A percentile compares a stretch with the other conserved stretches of the same genome.
Conservation (phyloP, 2,797 vertebrate species). For the Gymnoscopelus microlampas region DNA sequence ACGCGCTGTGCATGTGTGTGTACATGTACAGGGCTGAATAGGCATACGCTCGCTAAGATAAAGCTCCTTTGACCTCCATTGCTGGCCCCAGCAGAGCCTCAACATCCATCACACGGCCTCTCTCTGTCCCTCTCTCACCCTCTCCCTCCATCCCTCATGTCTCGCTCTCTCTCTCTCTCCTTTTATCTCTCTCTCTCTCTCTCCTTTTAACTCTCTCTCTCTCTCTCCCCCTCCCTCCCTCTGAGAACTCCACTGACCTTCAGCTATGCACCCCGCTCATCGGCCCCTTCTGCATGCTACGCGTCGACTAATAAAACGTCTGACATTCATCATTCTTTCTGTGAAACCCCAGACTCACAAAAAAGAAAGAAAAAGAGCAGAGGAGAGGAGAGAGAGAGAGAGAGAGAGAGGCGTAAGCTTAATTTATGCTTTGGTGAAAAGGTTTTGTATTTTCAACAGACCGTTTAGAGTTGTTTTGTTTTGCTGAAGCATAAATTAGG, state of each 20-base stretch:
- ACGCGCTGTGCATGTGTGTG: constrained; percentile 14
- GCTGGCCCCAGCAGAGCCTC: constrained; percentile 25
- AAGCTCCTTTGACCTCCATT: constrained; percentile 52
- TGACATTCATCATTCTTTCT: background rate
- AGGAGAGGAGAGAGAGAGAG: no score
- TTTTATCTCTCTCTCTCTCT: background rate
- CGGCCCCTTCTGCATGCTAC: constrained; percentile 5
- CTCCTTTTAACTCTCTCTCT: background rate
- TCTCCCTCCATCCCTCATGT: background rate
- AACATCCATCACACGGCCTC: constrained; percentile 39
- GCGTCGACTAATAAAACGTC: constrained; percentile 4
- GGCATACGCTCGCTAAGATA: constrained; percentile 7
- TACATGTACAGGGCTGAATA: constrained; percentile 10
- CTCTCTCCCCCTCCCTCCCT: background rate
- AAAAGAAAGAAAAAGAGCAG: no score
- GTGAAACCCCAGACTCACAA: no score
- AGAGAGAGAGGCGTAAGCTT: no score
- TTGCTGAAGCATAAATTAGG: no score
- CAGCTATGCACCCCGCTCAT: constrained; percentile 31
- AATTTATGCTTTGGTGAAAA: no score
- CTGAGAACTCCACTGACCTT: constrained; percentile 41
- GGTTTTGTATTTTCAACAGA: no score
- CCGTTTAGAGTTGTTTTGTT: no score
- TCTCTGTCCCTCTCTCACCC: constrained; percentile 13
- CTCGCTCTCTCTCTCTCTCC: constrained; percentile 11